phyloP scores from a whole-genome alignment of 2,888 invertebrate species.

The Plusia festucae region DNA sequence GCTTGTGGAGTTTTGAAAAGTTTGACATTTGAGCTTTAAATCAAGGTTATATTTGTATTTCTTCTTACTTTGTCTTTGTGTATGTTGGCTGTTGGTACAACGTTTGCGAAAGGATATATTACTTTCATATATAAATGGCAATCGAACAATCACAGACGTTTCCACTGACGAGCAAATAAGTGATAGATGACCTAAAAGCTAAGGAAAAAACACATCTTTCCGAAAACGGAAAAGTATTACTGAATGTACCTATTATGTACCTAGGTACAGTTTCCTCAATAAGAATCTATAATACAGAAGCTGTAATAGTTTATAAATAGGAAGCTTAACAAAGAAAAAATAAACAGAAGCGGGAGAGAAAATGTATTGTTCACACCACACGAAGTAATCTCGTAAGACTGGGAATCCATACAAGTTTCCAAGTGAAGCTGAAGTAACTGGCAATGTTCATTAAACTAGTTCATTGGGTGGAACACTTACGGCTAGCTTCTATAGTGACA shows the following conservation, averaged over 20 bases:
- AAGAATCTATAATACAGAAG: neutral
- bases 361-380: neutral
- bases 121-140: too few relatives aligned
- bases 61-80: neutral
- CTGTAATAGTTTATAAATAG: neutral
- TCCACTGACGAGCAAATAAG: too few relatives aligned
- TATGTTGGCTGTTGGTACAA: neutral
- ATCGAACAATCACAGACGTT: too few relatives aligned
- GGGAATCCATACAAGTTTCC: constrained; percentile 26
- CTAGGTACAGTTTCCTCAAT: too few relatives aligned
- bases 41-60: neutral
- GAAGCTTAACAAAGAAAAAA: neutral
- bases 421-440: constrained; percentile 25
- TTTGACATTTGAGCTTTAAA: neutral
- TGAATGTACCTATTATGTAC: too few relatives aligned
- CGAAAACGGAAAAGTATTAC: neutral
- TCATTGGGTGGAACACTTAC: constrained; percentile 54
- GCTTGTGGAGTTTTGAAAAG: constrained; percentile 19
- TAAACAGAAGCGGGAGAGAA: neutral
- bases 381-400: constrained; percentile 17
- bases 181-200: neutral
- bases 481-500: constrained; percentile 39
- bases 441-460: constrained; percentile 54
- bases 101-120: neutral
- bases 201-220: neutral